A percentile compares a stretch with the other conserved stretches of the same genome.
These are phyloP conservation scores for Triplophysa dalaica DNA, from an alignment of 2,113 vertebrate species.

Conservation along the genomic window DNA sequence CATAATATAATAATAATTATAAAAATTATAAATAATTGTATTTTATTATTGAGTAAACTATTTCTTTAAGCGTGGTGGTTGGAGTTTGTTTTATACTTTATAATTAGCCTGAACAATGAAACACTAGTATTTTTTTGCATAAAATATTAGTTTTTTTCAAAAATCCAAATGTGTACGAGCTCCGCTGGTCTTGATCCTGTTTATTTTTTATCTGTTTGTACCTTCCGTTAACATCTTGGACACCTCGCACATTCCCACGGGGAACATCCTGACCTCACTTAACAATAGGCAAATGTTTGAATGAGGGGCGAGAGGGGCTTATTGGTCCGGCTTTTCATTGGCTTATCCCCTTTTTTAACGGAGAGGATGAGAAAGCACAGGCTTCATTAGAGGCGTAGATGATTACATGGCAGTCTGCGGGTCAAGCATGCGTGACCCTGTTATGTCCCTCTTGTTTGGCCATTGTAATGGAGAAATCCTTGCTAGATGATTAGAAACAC, in stretches of 20 bases:
- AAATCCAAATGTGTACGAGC: neutral
- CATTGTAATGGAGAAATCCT: conserved; percentile 10
- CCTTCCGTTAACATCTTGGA: conserved; percentile 10
- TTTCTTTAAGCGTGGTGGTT: too few species aligned
- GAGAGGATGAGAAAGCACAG: conserved; percentile 38
- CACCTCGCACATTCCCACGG: conserved; percentile 3
- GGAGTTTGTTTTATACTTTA: too few species aligned
- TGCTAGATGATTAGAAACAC: neutral
- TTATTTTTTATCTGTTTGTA: neutral
- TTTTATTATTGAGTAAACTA: too few species aligned
- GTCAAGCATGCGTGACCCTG: conserved; percentile 26
- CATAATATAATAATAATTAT: too few species aligned
- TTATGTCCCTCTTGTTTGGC: neutral
- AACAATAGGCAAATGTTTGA: conserved; percentile 34
- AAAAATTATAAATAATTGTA: too few species aligned
- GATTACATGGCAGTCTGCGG: conserved; percentile 27
- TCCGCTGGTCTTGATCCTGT: neutral
- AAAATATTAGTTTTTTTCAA: neutral
- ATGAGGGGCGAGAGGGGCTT: conserved; percentile 15
- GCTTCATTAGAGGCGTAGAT: conserved; percentile 51
- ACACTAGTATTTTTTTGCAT: too few species aligned
- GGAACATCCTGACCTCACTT: neutral
- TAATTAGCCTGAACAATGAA: too few species aligned
- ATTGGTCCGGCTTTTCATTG: conserved; percentile 3
- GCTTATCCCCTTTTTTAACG: conserved; percentile 44